Conservation (phyloP, 2,888 invertebrate species). For the Ceriagrion tenellum region DNA sequence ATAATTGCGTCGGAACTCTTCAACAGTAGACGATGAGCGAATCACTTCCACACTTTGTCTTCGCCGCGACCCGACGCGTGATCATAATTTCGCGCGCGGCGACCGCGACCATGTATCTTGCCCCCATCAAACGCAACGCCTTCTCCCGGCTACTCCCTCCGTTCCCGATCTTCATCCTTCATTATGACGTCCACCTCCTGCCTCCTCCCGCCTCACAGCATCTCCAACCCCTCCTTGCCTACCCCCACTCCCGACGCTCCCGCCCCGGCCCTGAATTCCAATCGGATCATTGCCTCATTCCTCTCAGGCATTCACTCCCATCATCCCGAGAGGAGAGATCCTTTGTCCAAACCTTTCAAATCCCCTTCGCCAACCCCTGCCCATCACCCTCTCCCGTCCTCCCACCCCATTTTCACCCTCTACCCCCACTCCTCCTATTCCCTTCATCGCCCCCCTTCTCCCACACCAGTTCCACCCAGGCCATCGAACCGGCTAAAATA, state of each 20-base stretch:
- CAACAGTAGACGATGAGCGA: too few relatives aligned
- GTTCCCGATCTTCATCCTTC: neutral
- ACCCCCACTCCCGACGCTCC: neutral
- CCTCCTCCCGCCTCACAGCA: neutral
- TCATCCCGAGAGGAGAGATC: neutral
- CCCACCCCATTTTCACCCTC: neutral
- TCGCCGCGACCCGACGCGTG: neutral
- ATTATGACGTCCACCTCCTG: neutral
- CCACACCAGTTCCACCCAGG: neutral
- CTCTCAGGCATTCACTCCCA: conserved; percentile 25
- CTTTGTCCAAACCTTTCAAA: conserved; percentile 37
- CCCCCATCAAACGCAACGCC: neutral
- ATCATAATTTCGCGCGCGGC: neutral
- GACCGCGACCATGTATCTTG: neutral
- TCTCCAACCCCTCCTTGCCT: neutral
- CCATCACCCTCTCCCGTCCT: neutral
- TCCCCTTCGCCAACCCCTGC: neutral
- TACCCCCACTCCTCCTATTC: neutral
- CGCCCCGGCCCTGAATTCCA: neutral
- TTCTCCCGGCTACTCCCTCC: neutral
- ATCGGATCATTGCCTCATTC: conserved; percentile 23
- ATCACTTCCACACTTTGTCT: neutral
- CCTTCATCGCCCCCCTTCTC: too few relatives aligned
- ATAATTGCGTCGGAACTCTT: too few relatives aligned
- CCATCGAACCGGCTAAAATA: conserved; percentile 13